A percentile compares a stretch with the other conserved stretches of the same genome.
phyloP scores from a whole-genome alignment of 2,888 invertebrate species.

The Panzeria rudis region DNA sequence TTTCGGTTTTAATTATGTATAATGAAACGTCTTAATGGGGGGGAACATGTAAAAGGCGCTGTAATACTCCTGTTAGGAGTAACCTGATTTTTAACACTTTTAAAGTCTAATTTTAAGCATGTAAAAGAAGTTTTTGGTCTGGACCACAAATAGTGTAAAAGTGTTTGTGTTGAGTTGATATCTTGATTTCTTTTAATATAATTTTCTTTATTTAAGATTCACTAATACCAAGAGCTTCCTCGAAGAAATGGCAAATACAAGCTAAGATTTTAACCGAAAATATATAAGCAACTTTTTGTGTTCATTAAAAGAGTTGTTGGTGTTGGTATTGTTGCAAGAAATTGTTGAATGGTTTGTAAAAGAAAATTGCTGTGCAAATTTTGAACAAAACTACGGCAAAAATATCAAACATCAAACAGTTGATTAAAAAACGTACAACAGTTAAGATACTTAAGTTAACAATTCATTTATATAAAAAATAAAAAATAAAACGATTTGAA shows the following conservation, averaged over 20 bases:
- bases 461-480: constrained; percentile 26
- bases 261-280: constrained; percentile 57
- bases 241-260: constrained; percentile 65
- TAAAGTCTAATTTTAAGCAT: background rate
- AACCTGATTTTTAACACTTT: constrained; percentile 5
- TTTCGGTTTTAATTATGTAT: constrained; percentile 22
- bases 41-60: background rate
- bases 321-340: constrained; percentile 37
- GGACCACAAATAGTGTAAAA: constrained; percentile 25
- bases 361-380: constrained; percentile 51
- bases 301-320: constrained; percentile 25
- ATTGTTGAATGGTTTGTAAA: constrained; percentile 52
- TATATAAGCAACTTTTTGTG: constrained; percentile 12
- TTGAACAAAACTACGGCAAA: constrained; percentile 70
- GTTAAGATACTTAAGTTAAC: constrained; percentile 63
- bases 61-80: background rate
- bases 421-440: constrained; percentile 61
- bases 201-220: constrained; percentile 31
- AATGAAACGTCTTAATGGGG: constrained; percentile 12
- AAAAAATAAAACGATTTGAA: constrained; percentile 4
- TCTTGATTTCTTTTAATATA: background rate
- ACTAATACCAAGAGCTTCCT: constrained; percentile 40
- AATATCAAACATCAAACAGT: constrained; percentile 68
- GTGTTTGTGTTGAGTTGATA: constrained; percentile 1
- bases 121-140: constrained; percentile 27